These are phyloP conservation scores for Microchirus variegatus DNA, from an alignment of 2,797 vertebrate genomes.

Conservation along the genomic window DNA sequence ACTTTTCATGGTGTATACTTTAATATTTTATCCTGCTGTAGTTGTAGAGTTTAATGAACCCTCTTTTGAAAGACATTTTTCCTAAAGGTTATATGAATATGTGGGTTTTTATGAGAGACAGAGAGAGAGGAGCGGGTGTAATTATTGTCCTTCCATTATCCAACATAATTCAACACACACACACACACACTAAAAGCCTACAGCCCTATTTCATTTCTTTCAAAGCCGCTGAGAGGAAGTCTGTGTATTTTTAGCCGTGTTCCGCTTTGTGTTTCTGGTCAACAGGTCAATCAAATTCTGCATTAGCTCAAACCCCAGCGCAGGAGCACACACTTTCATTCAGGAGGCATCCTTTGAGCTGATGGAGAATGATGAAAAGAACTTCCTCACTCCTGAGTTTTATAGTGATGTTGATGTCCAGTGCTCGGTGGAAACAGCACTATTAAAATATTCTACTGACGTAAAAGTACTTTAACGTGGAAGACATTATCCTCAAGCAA, in stretches of 20 bases:
- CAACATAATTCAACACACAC: constrained; percentile 15
- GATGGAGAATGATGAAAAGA: constrained; percentile 9
- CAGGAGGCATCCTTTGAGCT: not conserved
- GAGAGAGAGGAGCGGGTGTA: constrained; percentile 27
- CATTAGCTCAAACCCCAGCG: constrained; percentile 6
- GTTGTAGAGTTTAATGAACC: no score
- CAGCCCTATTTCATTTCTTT: constrained; percentile 60
- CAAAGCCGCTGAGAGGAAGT: constrained; percentile 49
- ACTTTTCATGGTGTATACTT: no score
- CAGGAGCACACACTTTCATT: constrained; percentile 3
- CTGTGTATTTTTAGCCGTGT: constrained; percentile 56
- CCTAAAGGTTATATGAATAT: no score
- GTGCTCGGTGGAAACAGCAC: not conserved
- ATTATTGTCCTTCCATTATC: constrained; percentile 71
- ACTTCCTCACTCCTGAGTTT: not conserved
- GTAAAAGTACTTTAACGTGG: not conserved
- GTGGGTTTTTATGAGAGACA: no score
- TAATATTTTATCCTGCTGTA: no score
- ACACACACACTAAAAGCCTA: constrained; percentile 55
- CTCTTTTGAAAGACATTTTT: no score
- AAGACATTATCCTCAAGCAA: not conserved
- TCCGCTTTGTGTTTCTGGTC: constrained; percentile 46
- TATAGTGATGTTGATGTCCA: not conserved
- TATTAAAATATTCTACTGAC: no score
- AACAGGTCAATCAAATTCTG: constrained; percentile 38